Evolutionary conservation across 2,888 invertebrate species (phyloP).

Genomic region (Artemia sp.): DNA sequence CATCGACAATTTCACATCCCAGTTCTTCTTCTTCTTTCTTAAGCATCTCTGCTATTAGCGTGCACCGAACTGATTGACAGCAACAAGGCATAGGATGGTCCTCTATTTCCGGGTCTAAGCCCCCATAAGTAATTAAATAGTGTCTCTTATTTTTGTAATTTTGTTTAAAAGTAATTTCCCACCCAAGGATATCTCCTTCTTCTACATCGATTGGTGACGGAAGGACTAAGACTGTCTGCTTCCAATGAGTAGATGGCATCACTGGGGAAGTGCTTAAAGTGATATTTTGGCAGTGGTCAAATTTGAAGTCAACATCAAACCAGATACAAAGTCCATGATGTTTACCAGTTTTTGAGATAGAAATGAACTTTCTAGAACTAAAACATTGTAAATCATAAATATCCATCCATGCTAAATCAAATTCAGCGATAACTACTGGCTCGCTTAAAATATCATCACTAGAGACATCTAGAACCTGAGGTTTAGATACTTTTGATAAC

Average conservation of each 20-base stretch:
- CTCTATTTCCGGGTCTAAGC: slow-evolving; percentile 47
- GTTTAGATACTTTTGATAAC: slow-evolving; percentile 43
- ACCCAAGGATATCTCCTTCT: slow-evolving; percentile 29
- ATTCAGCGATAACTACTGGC: slow-evolving; percentile 46
- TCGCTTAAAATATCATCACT: slow-evolving; percentile 45
- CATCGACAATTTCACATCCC: not conserved
- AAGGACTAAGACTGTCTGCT: slow-evolving; percentile 54
- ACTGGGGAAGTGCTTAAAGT: slow-evolving; percentile 42
- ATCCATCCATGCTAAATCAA: slow-evolving; percentile 47
- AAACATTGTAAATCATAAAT: slow-evolving; percentile 43
- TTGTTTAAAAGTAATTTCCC: slow-evolving; percentile 44
- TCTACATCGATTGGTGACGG: slow-evolving; percentile 43
- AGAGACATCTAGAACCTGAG: slow-evolving; percentile 40
- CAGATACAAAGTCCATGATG: slow-evolving; percentile 48
- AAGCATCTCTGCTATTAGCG: slow-evolving; percentile 47
- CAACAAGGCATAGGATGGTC: slow-evolving; percentile 60
- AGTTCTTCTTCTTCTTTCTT: slow-evolving; percentile 34
- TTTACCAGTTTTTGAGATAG: slow-evolving; percentile 41
- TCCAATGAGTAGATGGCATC: slow-evolving; percentile 48
- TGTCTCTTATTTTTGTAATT: slow-evolving; percentile 39
- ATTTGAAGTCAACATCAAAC: slow-evolving; percentile 54
- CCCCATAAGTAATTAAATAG: slow-evolving; percentile 50
- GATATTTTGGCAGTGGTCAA: slow-evolving; percentile 30
- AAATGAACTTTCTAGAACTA: slow-evolving; percentile 43
- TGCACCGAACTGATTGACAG: slow-evolving; percentile 60